Evolutionary conservation across 2,113 vertebrate genomes (phyloP).

Genomic region (Myotis yumanensis): DNA sequence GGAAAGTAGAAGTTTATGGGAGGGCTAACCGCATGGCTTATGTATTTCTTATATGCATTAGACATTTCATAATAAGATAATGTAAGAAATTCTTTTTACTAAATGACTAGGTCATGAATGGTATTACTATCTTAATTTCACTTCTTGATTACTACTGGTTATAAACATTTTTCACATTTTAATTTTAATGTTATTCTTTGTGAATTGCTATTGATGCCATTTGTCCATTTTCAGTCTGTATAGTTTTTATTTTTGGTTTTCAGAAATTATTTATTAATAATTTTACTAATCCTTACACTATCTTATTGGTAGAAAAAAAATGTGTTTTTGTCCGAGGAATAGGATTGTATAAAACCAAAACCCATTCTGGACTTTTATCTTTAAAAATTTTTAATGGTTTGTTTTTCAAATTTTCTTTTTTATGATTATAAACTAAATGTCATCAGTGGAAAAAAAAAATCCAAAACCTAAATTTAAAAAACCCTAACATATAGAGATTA

Average conservation of each 20-base stretch:
- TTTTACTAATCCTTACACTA: not conserved
- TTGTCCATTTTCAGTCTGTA: not conserved
- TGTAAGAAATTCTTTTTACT: not conserved
- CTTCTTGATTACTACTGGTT: not conserved
- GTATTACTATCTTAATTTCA: slow-evolving; percentile 20
- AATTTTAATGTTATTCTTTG: not conserved
- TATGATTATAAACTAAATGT: not conserved
- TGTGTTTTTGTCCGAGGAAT: not conserved
- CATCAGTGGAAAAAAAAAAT: not conserved
- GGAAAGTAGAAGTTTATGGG: not conserved
- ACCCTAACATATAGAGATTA: not conserved
- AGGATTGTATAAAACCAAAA: too few species aligned
- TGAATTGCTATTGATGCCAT: not conserved
- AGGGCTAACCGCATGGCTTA: not conserved
- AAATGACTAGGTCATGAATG: slow-evolving; percentile 9
- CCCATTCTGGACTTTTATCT: not conserved
- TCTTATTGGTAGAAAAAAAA: not conserved
- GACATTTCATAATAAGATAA: slow-evolving; percentile 16
- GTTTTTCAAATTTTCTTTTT: not conserved
- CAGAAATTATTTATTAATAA: slow-evolving; percentile 31
- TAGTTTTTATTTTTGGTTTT: not conserved
- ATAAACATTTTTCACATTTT: not conserved
- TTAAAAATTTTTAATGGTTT: not conserved
- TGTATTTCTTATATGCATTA: not conserved
- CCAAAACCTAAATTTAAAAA: not conserved